phyloP scores from a whole-genome alignment of 2,113 vertebrate genomes.

The Barbus barbus region DNA sequence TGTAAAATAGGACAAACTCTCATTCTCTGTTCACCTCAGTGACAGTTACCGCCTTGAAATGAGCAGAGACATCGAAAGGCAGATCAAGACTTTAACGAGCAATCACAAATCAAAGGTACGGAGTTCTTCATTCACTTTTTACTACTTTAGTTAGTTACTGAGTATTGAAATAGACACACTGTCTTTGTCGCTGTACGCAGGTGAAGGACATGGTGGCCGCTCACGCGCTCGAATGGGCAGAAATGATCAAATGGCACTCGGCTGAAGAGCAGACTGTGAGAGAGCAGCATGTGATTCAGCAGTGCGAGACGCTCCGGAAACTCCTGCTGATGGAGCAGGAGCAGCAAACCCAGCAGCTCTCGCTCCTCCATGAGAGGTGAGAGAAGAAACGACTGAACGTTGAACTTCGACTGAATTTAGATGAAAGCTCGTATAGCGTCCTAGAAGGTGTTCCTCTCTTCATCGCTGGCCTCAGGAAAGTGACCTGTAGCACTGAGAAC shows the following conservation, averaged over 20 bases:
- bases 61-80: constrained; percentile 95
- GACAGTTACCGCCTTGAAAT: constrained; percentile 92
- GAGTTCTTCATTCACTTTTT: not conserved
- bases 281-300: constrained; percentile 88
- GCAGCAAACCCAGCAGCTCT: constrained; percentile 89
- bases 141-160: not conserved
- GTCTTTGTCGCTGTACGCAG: constrained; percentile 60
- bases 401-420: not conserved
- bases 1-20: not conserved
- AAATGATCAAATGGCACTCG: constrained; percentile 87
- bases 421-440: not conserved
- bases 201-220: constrained; percentile 92
- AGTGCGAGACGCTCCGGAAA: constrained; percentile 90
- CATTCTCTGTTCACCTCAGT: constrained; percentile 69
- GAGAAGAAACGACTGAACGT: not conserved
- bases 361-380: constrained; percentile 93
- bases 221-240: constrained; percentile 94
- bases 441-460: not conserved
- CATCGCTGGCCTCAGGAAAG: not conserved
- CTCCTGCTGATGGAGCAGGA: constrained; percentile 85
- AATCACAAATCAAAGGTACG: constrained; percentile 96
- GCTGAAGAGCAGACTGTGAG: constrained; percentile 87
- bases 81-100: constrained; percentile 86
- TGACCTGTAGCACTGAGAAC: not conserved
- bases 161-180: not conserved